Evolutionary conservation across 2,797 vertebrate genomes (phyloP), one percentile per base, ranked within the genome.

Genomic region (Diceros bicornis): DNA sequence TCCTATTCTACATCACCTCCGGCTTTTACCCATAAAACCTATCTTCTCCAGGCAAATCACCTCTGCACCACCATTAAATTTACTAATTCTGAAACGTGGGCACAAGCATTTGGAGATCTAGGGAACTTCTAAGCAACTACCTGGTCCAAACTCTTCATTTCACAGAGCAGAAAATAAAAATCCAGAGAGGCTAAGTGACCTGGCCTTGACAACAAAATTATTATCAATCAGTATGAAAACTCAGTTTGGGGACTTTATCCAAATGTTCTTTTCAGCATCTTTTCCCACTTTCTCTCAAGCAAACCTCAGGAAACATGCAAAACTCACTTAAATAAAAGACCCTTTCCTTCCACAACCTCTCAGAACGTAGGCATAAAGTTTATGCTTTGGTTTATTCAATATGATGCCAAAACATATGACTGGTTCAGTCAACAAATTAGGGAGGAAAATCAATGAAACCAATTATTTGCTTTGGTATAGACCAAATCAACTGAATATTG

Each of bases 401-500:
- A 72, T 55, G 16, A 62, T 77, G 41, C 27, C 50, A 93, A 91
- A 88, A 93, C 44, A 69, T 55, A 89, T 23, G 14, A 93, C 50
- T 27, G 41, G 75, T 50, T 34, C 20, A 72, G 32, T 68, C 32
- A 82, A 97, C 72, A 92, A 88, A 94, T 44, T 37, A 87, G 41
- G 64, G 37, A 79, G 32, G 41, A 96, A 97, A 94, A 94, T 90
- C 95, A 97, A 79, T 82, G 25, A 95, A 91, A 92, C 13, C 82
- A 91, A 92, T 50, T 71, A 75, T 74, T 75, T 95, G 78, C 57
- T 59, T 88, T 52, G 12, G 52, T 75, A 89, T 17, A 93, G 59
- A 87, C 27, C 44, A 84, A 55, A 87, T 92, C 82, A 93, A 81
- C 18, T 29, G 50, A 81, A 72, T 78, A 82, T 41, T 82, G 5